phyloP scores from a whole-genome alignment of 2,888 invertebrate genomes.

The Tribolium freemani region DNA sequence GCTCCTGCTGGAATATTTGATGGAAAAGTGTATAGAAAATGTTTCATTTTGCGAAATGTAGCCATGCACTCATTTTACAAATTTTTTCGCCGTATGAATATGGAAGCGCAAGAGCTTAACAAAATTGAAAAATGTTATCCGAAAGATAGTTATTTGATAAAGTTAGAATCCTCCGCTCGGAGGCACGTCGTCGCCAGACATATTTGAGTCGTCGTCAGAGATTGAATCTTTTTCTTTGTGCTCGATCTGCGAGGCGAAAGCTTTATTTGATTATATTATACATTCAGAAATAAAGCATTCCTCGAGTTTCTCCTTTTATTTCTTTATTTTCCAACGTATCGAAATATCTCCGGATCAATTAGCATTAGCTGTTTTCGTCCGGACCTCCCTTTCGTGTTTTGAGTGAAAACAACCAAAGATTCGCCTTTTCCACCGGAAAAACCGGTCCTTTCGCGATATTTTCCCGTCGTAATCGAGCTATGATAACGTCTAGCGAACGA shows the following conservation, averaged over 20 bases:
- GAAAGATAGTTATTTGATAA: conserved; percentile 56
- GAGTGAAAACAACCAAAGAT: conserved; percentile 26
- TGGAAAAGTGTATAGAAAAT: too few species aligned
- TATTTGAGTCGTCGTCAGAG: conserved; percentile 52
- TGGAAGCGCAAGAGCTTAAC: conserved; percentile 26
- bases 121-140: conserved; percentile 55
- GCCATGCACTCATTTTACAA: neutral
- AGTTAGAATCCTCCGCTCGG: conserved; percentile 54
- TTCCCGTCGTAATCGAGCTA: conserved; percentile 60
- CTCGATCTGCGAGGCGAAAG: conserved; percentile 49
- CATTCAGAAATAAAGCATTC: conserved; percentile 44
- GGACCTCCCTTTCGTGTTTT: conserved; percentile 27
- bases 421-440: conserved; percentile 19
- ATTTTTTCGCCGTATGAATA: conserved; percentile 9
- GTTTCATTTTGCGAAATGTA: too few species aligned
- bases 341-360: conserved; percentile 45
- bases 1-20: too few species aligned
- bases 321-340: conserved; percentile 33
- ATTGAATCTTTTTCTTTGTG: conserved; percentile 56
- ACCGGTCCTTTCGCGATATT: conserved; percentile 24
- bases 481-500: conserved; percentile 56
- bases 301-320: conserved; percentile 42
- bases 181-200: conserved; percentile 52
- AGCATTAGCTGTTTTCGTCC: conserved; percentile 43
- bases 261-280: conserved; percentile 55